Evolutionary conservation across 2,113 vertebrate species (phyloP).

Genomic region (Eclectus roratus): DNA sequence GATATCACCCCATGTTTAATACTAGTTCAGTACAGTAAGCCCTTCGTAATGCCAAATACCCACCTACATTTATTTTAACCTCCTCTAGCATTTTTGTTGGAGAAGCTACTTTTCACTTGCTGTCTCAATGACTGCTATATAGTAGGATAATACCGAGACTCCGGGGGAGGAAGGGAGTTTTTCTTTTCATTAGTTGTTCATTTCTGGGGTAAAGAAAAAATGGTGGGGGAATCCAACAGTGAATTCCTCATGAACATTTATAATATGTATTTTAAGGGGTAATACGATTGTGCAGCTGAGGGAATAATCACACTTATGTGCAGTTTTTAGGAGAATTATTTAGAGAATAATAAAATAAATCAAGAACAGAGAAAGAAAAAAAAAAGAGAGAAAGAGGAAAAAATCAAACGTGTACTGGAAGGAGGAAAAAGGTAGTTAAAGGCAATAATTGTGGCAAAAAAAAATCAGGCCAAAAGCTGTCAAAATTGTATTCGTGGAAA

Average conservation of each 20-base stretch:
- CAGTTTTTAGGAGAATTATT: background rate
- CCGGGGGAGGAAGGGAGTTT: background rate
- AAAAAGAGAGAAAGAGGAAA: background rate
- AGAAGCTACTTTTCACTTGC: constrained; percentile 26
- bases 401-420: background rate
- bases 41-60: constrained; percentile 2
- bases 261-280: constrained; percentile 1
- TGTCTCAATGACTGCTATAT: background rate
- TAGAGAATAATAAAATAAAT: background rate
- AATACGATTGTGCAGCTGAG: background rate
- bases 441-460: background rate
- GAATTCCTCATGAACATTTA: background rate
- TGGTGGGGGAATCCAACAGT: background rate
- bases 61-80: constrained; percentile 30
- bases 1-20: constrained; percentile 10
- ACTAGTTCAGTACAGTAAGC: background rate
- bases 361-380: background rate
- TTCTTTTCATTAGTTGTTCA: background rate
- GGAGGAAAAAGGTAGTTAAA: background rate
- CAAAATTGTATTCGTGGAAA: background rate
- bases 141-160: background rate
- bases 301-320: background rate
- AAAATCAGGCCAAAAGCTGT: background rate
- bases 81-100: constrained; percentile 21
- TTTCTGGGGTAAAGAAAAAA: background rate